These are phyloP conservation scores for Pedetes capensis DNA, from an alignment of 2,113 vertebrate species.

Conservation along the genomic window DNA sequence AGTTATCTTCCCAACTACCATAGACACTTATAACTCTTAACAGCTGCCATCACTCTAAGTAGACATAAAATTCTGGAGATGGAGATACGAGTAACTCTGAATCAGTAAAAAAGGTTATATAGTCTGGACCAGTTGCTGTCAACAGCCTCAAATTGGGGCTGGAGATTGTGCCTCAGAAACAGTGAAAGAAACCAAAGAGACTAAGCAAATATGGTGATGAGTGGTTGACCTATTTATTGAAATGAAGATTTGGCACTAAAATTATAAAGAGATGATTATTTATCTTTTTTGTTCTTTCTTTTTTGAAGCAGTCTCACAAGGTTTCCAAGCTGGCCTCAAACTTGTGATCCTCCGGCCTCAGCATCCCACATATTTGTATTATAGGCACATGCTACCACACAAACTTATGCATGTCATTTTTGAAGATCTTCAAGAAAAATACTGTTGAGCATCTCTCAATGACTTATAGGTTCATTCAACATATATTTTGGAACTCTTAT, in stretches of 20 bases:
- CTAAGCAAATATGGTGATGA: neutral
- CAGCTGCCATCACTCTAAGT: neutral
- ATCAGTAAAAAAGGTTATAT: neutral
- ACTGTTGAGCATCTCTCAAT: neutral
- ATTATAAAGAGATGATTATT: neutral
- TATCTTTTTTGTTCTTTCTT: neutral
- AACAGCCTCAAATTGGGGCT: neutral
- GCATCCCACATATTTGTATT: neutral
- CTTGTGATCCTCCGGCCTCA: neutral
- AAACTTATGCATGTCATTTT: neutral
- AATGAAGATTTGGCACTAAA: neutral
- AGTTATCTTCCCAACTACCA: neutral
- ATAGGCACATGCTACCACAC: neutral
- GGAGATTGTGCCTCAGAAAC: neutral
- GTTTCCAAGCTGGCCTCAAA: neutral
- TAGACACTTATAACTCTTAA: neutral
- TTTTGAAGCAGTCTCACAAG: neutral
- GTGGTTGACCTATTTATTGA: neutral
- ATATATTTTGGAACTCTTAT: neutral
- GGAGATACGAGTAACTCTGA: neutral
- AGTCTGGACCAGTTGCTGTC: neutral
- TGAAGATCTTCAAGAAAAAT: slow-evolving; percentile 6
- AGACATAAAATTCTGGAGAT: neutral
- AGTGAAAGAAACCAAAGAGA: slow-evolving; percentile 11
- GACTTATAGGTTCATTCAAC: slow-evolving; percentile 2